Evolutionary conservation across 2,888 invertebrate genomes (phyloP), one percentile per base, ranked within the genome.

Genomic region (Caenorhabditis auriculariae): DNA sequence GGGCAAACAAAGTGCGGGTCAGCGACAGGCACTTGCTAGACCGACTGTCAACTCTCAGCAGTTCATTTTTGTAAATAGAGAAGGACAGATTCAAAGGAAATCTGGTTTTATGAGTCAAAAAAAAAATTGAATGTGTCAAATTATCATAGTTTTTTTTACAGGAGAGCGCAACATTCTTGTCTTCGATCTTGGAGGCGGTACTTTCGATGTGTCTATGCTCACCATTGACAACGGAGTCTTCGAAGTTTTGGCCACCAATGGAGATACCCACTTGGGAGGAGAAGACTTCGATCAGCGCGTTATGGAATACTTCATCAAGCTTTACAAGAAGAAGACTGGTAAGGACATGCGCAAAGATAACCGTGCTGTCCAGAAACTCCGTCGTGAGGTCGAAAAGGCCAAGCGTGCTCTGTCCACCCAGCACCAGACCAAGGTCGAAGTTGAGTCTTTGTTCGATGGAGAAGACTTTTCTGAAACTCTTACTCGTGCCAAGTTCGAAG

Each of bases 201-300:
- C 98, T 70, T 98, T 98, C 82, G 98, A 98, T 85, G 98, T 98
- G n/a, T 95, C 95, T 41, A 87, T 98, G 28, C 87, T 98, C 54
- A 96, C 96, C 72, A 98, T 98, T 82, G 98, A 98, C 82, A 94
- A 95, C 80, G 98, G 96, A 52, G 94, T 98, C 9, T 96, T 98
- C 83, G 96, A 98, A 86, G 88, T 75, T 42, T 45, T 77, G 60
- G 74, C 76, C 56, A 74, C 72, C 41, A 73, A 72, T 58, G 71
- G 69, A 65, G 68, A 78, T 47, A 79, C 78, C 47, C 78, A 79
- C 60, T 66, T 77, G 83, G 85, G 96, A 81, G 96, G 96, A 83
- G 96, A 98, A 86, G 96, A 98, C 86, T 98, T 82, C 60, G 82
- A 82, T 56, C 82, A 82, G 66, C 75, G 82, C 29, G 79, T 82